A percentile compares a stretch with the other conserved stretches of the same genome.
These are phyloP conservation scores for Hypsopygia costalis DNA, from an alignment of 2,888 invertebrate species.

Conservation along the genomic window DNA sequence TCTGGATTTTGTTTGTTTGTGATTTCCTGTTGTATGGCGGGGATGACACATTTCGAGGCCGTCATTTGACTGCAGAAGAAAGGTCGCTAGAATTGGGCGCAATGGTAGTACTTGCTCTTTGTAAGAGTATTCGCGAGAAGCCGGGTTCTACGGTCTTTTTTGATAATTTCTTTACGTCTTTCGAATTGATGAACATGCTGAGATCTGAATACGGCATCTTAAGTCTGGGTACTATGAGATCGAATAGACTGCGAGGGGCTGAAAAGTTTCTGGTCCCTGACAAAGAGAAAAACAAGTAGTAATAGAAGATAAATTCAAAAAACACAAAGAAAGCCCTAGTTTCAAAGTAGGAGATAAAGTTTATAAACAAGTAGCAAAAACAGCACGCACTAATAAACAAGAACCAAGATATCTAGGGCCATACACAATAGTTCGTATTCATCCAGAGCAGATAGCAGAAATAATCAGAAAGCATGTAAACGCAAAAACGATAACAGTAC, in stretches of 20 bases:
- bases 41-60: too few relatives aligned
- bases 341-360: conserved; percentile 26
- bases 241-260: conserved; percentile 11
- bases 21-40: too few relatives aligned
- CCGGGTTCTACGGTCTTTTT: not conserved
- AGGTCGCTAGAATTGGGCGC: not conserved
- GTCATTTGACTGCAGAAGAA: not conserved
- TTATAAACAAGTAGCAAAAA: conserved; percentile 27
- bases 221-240: conserved; percentile 9
- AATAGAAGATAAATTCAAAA: too few relatives aligned
- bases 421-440: conserved; percentile 24
- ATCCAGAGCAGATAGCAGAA: conserved; percentile 26
- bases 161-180: conserved; percentile 12
- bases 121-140: not conserved
- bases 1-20: too few relatives aligned
- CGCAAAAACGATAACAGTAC: conserved; percentile 26
- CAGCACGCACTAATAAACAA: conserved; percentile 22
- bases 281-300: too few relatives aligned
- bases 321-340: not conserved
- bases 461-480: conserved; percentile 29
- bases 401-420: conserved; percentile 21
- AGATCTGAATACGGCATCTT: conserved; percentile 10
- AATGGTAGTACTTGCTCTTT: not conserved
- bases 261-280: too few relatives aligned
- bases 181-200: conserved; percentile 10